Evolutionary conservation across 2,113 vertebrate genomes (phyloP), one percentile per base, ranked within the genome.

Genomic region (Antechinus stuartii): DNA sequence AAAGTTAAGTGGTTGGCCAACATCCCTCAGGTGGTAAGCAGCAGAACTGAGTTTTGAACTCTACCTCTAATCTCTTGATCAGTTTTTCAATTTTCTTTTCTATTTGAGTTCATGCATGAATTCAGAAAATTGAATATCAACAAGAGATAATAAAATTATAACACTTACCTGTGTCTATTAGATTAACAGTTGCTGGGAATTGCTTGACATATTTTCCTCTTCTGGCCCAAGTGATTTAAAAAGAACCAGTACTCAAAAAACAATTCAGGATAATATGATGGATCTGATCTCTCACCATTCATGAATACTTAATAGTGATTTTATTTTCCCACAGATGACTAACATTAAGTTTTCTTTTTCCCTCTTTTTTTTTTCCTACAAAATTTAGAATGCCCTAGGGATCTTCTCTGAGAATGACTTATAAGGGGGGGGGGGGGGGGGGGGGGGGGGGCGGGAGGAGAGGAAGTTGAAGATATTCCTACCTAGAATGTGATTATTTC

Each of bases 381-480:
- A 84, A 42, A 42, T 42, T 84, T 42, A 84, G n/a, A 84, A 84
- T n/a, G n/a, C 23, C n/a, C n/a, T 84, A 84, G 6, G 35, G 68
- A 84, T 42, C 5, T 84, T 76, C 35, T 35, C 16, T 42, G 19
- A n/a, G 22, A 84, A 35, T 84, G 68, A 84, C 42, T 42, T 84
- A 84, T 22, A 14, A 22, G 6, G 23, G 19, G 1, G n/a, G 8
- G 19, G 2, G n/a, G 19, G 6, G 23, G 19, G 1, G n/a, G 8
- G 19, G 2, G n/a, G 19, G 6, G 23, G 19, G 1, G n/a, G 8
- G 19, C 0, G n/a, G 19, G 42, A 42, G 2, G 47, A 47, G 47
- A 47, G 47, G 47, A 35, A 35, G 35, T n/a, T 35, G 68, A 42
- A 42, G 68, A 42, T 42, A 23, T 42, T 42, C 19, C 14, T 76